Evolutionary conservation across 2,113 vertebrate genomes (phyloP).

Genomic region (Otocyon megalotis): DNA sequence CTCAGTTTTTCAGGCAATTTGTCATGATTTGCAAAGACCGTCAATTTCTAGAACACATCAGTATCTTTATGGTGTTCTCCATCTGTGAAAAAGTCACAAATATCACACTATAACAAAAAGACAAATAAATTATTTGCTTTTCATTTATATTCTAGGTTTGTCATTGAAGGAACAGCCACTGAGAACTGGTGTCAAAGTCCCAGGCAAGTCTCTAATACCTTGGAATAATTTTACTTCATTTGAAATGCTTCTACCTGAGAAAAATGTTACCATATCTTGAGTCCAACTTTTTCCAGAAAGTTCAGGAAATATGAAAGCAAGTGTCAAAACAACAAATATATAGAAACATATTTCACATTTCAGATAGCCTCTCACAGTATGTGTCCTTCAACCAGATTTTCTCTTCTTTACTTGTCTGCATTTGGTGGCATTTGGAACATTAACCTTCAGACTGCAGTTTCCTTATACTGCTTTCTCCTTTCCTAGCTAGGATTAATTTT

Average conservation of each 20-base stretch:
- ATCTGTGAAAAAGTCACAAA: not conserved
- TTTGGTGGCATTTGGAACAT: constrained; percentile 61
- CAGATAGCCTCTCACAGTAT: not conserved
- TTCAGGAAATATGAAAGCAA: not conserved
- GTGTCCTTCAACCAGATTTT: not conserved
- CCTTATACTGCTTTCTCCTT: constrained; percentile 57
- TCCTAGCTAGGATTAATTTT: constrained; percentile 79
- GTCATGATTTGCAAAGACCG: not conserved
- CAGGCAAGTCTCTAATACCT: not conserved
- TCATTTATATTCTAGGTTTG: not conserved
- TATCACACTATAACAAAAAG: not conserved
- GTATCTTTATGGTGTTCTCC: not conserved
- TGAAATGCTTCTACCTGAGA: not conserved
- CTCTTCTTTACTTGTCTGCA: constrained; percentile 30
- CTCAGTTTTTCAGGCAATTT: not conserved
- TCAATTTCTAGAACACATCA: not conserved
- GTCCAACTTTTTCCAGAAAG: not conserved
- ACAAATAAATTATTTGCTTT: not conserved
- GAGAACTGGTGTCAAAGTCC: not conserved
- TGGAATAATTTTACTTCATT: constrained; percentile 21
- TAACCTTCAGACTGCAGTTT: constrained; percentile 72
- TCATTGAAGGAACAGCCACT: not conserved
- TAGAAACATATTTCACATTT: not conserved
- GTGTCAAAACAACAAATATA: not conserved
- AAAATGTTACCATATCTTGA: not conserved